Evolutionary conservation across 2,888 invertebrate genomes (phyloP), one percentile per base, ranked within the genome.

Genomic region (Leucophenga montana): DNA sequence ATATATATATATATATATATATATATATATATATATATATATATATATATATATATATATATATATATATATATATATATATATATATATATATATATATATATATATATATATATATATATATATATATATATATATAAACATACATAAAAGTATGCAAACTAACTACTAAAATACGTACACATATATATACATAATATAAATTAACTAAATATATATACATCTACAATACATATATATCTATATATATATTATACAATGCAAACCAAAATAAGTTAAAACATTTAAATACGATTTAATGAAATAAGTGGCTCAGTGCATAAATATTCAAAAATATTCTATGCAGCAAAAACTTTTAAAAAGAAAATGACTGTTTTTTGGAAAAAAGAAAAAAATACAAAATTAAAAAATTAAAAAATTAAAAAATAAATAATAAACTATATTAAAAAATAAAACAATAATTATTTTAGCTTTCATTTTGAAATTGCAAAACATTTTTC

Each of bases 271-370:
- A 50, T 9, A 64, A 13, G 54, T 1, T 57, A n/a, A 69, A 67
- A 66, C 18, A 62, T 64, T 72, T 69, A 69, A 69, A 57, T 67
- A 73, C 50, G 71, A 73, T 71, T 53, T 69, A 53, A 73, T 62
- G 69, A 77, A 71, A 73, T 67, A 82, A 83, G 80, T 79, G 85
- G 85, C 85, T 85, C 85, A 85, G 85, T 76, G 83, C 85, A 82
- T 79, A 79, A 83, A 81, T 81, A 85, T 84, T 82, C 62, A 27
- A 75, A 59, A 85, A 84, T 78, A 83, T 84, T 77, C 57, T 74
- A 77, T 83, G 84, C 73, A 75, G 64, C 39, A 64, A 61, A 61
- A n/a, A 22, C 20, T 59, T 59, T 61, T 67, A 68, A 67, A 53
- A 64, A 61, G 62, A 69, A 62, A 74, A 54, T 86, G 86, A 85